Percentiles rank a stretch among this genome's conserved stretches.
Conservation (phyloP, 53 echinoderm and acorn worm species). For the Echinometra lucunter region DNA sequence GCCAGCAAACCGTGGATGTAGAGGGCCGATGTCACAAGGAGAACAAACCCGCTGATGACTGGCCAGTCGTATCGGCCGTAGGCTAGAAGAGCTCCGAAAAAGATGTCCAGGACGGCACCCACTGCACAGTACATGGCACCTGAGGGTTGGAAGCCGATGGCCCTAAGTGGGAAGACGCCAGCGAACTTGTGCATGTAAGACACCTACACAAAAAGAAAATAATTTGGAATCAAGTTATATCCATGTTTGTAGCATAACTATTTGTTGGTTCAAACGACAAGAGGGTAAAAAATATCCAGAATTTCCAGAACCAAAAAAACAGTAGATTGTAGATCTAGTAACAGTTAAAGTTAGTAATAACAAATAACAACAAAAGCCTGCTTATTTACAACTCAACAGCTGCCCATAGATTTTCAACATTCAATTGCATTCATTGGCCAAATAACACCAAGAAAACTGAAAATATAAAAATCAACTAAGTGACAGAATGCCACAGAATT, state of each 20-base stretch:
- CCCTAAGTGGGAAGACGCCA: slow-evolving; percentile 64
- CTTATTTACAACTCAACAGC: no score
- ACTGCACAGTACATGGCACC: slow-evolving; percentile 79
- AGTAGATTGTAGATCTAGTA: no score
- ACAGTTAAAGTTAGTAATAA: no score
- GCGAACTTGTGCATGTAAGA: slow-evolving; percentile 69
- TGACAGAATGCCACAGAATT: no score
- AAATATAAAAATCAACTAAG: no score
- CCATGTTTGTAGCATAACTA: no score
- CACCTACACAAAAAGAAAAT: background rate
- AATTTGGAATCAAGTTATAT: no score
- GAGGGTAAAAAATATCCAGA: background rate
- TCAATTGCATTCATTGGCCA: no score
- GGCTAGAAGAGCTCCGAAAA: slow-evolving; percentile 72
- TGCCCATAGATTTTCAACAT: no score
- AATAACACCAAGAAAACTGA: no score
- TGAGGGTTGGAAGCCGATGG: slow-evolving; percentile 65
- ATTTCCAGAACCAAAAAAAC: no score
- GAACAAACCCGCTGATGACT: slow-evolving; percentile 56
- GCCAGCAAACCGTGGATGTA: slow-evolving; percentile 46
- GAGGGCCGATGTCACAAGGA: slow-evolving; percentile 62
- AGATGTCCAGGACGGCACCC: slow-evolving; percentile 71
- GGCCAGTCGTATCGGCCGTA: slow-evolving; percentile 77
- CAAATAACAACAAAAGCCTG: no score
- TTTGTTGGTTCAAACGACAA: background rate